These are phyloP conservation scores for Myanophis thanlyinensis DNA, from an alignment of 2,113 vertebrate species.

Conservation along the genomic window DNA sequence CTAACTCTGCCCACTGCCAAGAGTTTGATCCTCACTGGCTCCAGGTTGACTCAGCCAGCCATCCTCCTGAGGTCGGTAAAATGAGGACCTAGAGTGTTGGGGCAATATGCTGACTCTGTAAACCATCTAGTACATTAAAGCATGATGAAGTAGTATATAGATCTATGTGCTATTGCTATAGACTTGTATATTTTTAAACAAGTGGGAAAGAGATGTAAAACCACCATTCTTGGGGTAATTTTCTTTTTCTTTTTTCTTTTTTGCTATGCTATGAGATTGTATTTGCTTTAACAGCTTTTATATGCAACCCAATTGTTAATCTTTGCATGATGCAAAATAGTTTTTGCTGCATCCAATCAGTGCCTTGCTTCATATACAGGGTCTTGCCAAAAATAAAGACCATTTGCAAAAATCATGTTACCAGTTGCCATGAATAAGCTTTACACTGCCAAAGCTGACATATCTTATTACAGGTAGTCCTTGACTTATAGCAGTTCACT, in stretches of 20 bases:
- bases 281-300: not conserved
- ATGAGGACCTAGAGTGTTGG: no score
- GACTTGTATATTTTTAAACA: not conserved
- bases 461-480: not conserved
- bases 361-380: not conserved
- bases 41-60: no score
- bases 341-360: not conserved
- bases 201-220: not conserved
- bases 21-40: no score
- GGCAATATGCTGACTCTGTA: no score
- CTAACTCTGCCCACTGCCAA: no score
- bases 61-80: no score
- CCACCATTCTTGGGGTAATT: no score
- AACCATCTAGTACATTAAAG: no score
- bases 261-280: not conserved
- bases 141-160: no score
- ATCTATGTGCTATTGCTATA: not conserved
- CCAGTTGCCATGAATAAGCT: not conserved
- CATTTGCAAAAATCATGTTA: not conserved
- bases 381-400: constrained; percentile 1
- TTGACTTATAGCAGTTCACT: no score
- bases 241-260: no score
- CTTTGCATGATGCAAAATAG: not conserved
- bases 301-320: not conserved
- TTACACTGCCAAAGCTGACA: constrained; percentile 20